Evolutionary conservation across 1,140 invertebrate genomes (phyloP).

Genomic region (Drosophila nasuta): DNA sequence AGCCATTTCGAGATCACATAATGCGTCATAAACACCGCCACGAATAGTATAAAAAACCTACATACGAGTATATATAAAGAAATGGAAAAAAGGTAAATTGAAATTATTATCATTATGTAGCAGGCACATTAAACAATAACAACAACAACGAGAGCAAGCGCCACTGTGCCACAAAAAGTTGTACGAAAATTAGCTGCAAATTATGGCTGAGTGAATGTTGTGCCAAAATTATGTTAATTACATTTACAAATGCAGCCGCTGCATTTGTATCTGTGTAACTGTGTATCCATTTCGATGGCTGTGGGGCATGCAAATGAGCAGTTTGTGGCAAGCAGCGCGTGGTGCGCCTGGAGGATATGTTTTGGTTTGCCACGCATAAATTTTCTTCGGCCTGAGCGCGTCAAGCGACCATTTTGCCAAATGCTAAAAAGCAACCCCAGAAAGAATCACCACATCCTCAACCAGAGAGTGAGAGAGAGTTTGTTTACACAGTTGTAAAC

Average conservation of each 20-base stretch:
- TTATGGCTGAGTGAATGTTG: conserved; percentile 60
- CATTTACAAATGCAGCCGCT: conserved; percentile 52
- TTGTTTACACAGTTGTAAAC: conserved; percentile 82
- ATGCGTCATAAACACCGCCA: conserved; percentile 33
- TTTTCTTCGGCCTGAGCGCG: conserved; percentile 68
- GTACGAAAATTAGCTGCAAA: conserved; percentile 36
- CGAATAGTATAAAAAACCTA: conserved; percentile 9
- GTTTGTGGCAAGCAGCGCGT: conserved; percentile 44
- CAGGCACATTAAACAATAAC: conserved; percentile 12
- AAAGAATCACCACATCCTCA: conserved; percentile 3
- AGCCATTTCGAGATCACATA: conserved; percentile 47
- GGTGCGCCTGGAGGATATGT: conserved; percentile 59
- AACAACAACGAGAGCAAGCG: not conserved
- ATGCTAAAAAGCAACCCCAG: conserved; percentile 51
- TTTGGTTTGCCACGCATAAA: conserved; percentile 75
- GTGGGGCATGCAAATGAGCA: conserved; percentile 66
- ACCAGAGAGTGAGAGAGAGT: conserved; percentile 9
- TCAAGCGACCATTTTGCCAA: conserved; percentile 57
- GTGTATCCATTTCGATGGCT: conserved; percentile 8
- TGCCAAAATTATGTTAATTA: conserved; percentile 76
- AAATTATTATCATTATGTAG: conserved; percentile 21
- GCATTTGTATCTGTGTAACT: conserved; percentile 43
- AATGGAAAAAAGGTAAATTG: conserved; percentile 6
- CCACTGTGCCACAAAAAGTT: conserved; percentile 23
- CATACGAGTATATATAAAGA: conserved; percentile 11